Evolutionary conservation across 2,113 vertebrate genomes (phyloP), one percentile per base, ranked within the genome.

Genomic region (Syrrhaptes paradoxus): DNA sequence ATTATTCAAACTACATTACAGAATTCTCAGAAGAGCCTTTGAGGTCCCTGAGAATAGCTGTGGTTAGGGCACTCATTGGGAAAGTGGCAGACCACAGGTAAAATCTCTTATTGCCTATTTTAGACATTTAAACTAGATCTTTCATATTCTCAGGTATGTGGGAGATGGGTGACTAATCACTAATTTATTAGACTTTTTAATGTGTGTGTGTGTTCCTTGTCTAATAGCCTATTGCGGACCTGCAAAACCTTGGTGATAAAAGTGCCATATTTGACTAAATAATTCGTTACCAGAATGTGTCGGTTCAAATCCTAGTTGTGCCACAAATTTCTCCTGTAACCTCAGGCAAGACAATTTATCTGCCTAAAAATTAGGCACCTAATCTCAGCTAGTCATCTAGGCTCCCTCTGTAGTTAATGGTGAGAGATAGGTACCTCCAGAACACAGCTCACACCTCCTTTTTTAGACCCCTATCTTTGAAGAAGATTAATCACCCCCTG

Each of bases 301-400:
- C 75, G 63, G 52, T 71, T 95, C 91, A 88, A 32, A 65, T 87
- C 68, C 41, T 93, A 36, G 52, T 77, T 88, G 76, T 95, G 65
- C 93, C 68, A 81, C 72, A 78, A 3, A 57, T 80, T 92, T 90
- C 92, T 93, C 92, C 34, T 6, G 41, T 90, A 87, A 94, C 96
- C 92, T 41, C 76, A 34, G 96, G 95, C 96, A 94, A 94, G 72
- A 84, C 80, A 74, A 89, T 79, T 82, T 91, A 93, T 91, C 91
- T 94, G 75, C 85, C 79, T 93, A 94, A 93, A 97, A 97, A 59
- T 95, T 95, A 97, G 96, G 91, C 49, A 52, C 22, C 73, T 97
- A 97, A 97, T 97, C 96, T 97, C 73, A 95, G 89, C 79, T 89
- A 95, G 96, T 97, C 96, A 97, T 97, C 96, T 95, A 93, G 96